These are phyloP conservation scores for Montipora capricornis DNA, from an alignment of 64 coral and sea anemone species.

Conservation along the genomic window DNA sequence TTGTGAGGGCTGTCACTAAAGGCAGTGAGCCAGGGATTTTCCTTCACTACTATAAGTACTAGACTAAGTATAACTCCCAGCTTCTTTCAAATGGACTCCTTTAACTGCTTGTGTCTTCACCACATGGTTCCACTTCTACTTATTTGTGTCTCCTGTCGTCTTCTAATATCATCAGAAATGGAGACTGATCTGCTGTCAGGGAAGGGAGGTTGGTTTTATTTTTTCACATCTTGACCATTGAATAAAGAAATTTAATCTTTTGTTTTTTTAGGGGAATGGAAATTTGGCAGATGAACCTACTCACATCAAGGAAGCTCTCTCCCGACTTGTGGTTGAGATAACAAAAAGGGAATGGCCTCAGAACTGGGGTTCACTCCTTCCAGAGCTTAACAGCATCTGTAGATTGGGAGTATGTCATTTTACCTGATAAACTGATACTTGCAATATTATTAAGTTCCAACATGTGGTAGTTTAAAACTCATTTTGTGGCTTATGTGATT, in stretches of 20 bases:
- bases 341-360: constrained; percentile 98
- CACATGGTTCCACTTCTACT: no score
- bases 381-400: constrained; percentile 75
- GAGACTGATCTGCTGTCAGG: no score
- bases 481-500: neutral
- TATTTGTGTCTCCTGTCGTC: no score
- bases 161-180: no score
- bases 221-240: neutral
- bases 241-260: no score
- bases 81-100: no score
- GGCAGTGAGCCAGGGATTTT: no score
- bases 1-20: no score
- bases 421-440: neutral
- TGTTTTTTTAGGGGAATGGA: constrained; percentile 62
- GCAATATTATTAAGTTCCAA: no score
- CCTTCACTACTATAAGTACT: no score
- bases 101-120: no score
- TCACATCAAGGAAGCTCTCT: constrained; percentile 89
- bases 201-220: neutral
- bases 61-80: no score
- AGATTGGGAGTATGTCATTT: constrained; percentile 73
- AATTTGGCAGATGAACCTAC: constrained; percentile 76
- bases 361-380: constrained; percentile 86
- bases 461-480: neutral
- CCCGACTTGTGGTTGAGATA: constrained; percentile 88